Evolutionary conservation across 1,140 invertebrate species (phyloP), one percentile per base, ranked within the genome.

Genomic region (Bombus confusus): DNA sequence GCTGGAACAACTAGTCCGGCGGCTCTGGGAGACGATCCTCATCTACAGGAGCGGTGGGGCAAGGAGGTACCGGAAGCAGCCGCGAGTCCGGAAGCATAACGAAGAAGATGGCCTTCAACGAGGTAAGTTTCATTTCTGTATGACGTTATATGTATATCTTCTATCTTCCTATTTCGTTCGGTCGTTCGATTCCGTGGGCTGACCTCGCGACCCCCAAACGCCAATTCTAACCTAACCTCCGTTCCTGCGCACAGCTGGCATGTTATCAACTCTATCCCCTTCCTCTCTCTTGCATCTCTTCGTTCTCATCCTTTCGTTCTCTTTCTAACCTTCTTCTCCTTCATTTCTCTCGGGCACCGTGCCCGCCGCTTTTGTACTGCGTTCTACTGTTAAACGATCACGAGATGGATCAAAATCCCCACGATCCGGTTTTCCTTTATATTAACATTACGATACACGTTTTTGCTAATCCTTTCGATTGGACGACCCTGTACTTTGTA

Each of bases 21-120:
- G 64, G 88, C 86, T 80, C 79, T 73, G 78, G 88, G 84, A 85
- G 80, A 86, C 86, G 86, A 81, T 86, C 87, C 64, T 87, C 85
- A 80, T 90, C 83, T 85, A 78, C 85, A 81, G 89, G 87, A 94
- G 91, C 91, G 81, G 93, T 94, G 94, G 94, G 93, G 91, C 94
- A 95, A 93, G 93, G 91, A 91, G 94, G 94, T 88, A 91, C 94
- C 91, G 94, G 93, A 91, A 94, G 90, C 91, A 94, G 92, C 88
- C 92, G 92, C 90, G 91, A 93, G 87, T 91, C 93, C 93, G 93
- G 92, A 93, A 94, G 92, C 92, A 92, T 94, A 95, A 91, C 93
- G 84, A 93, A 94, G 92, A 95, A 95, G 93, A 95, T 95, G 95
- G 95, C 95, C 93, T 95, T 95, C 94, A 95, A 95, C 93, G 94